Evolutionary conservation across 2,797 vertebrate genomes (phyloP).

Genomic region (Poliocrania exsul): DNA sequence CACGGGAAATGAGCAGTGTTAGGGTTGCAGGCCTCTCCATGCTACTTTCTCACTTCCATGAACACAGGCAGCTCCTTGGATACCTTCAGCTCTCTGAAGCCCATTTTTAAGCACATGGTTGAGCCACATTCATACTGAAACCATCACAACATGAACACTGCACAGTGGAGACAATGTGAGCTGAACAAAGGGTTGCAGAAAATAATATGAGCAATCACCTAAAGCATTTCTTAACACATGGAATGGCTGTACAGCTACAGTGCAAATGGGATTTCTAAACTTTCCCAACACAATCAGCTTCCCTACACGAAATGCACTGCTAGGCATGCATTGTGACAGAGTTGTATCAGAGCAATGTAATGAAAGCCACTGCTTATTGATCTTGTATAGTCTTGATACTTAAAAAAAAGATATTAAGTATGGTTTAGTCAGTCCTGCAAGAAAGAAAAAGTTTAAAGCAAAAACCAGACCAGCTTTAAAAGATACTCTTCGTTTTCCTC

Average conservation of each 20-base stretch:
- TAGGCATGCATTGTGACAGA: background rate
- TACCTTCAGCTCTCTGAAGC: background rate
- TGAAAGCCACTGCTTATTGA: background rate
- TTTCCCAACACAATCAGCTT: background rate
- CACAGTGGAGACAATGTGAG: background rate
- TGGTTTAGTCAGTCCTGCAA: background rate
- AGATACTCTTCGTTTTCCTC: background rate
- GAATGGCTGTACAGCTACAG: background rate
- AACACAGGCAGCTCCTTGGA: background rate
- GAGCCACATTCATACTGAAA: constrained; percentile 26
- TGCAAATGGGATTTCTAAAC: background rate
- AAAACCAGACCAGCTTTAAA: background rate
- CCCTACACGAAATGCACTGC: background rate
- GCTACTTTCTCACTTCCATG: background rate
- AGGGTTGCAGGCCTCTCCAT: background rate
- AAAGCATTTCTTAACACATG: background rate
- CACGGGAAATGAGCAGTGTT: background rate
- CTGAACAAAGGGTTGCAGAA: background rate
- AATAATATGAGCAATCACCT: background rate
- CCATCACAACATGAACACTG: background rate
- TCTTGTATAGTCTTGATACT: background rate
- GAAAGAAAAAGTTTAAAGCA: background rate
- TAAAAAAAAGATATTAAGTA: background rate
- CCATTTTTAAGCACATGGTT: background rate
- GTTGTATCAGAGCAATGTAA: background rate